A percentile compares a stretch with the other conserved stretches of the same genome.
These are phyloP conservation scores for Cylindroiulus punctatus DNA, from an alignment of 2,888 invertebrate genomes.

Conservation along the genomic window DNA sequence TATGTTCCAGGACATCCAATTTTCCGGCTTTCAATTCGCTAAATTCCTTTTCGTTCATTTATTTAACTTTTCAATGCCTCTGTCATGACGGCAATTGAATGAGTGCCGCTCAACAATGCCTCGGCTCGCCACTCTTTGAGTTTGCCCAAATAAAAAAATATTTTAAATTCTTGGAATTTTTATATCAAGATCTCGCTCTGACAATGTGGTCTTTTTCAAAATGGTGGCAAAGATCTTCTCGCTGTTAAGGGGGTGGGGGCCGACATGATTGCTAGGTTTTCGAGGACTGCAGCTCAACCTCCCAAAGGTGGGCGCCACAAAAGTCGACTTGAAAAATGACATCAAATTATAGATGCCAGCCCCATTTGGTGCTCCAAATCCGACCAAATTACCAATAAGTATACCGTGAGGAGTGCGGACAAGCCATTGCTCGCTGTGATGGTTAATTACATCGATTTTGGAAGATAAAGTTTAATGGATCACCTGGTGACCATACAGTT, in stretches of 20 bases:
- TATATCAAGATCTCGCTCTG: conserved; percentile 38
- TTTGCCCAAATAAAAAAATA: conserved; percentile 35
- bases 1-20: conserved; percentile 40
- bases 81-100: neutral
- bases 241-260: conserved; percentile 1
- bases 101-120: conserved; percentile 10
- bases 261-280: neutral
- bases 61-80: conserved; percentile 44
- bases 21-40: conserved; percentile 33
- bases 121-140: conserved; percentile 3
- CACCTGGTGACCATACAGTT: neutral
- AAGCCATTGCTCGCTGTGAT: neutral
- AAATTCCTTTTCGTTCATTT: conserved; percentile 45
- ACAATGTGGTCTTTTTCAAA: conserved; percentile 40
- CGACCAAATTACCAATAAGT: conserved; percentile 9
- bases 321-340: conserved; percentile 10
- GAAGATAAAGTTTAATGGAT: neutral
- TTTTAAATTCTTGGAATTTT: conserved; percentile 47
- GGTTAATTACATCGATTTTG: neutral
- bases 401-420: neutral
- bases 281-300: neutral
- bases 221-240: conserved; percentile 22
- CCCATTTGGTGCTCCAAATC: conserved; percentile 1
- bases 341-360: neutral
- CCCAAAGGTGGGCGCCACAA: neutral